Base-by-base conservation (phyloP, 2,797 vertebrate genomes). In the Sebastes goodei region DNA sequence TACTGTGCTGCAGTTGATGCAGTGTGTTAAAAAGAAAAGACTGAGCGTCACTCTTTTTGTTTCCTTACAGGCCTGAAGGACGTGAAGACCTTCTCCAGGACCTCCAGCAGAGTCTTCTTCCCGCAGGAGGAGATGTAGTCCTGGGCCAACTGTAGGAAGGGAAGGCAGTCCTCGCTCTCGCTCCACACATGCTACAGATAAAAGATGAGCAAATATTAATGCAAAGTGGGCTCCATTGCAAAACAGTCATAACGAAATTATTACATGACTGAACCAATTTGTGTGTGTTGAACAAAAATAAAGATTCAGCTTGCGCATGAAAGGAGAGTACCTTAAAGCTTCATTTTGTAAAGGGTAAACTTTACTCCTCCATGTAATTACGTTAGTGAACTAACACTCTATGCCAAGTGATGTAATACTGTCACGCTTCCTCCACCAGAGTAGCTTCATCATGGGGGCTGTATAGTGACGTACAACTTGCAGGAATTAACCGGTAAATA, bases 81-180 rank as follows among this genome's bases (percentile, higher is more conserved):
- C 87, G 97, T 98, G 96, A 99, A 98, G 96, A 99, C 98, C 94
- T 98, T 99, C 94, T 99, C 97, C 94, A 99, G 78, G 91, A 99
- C 97, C 96, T 99, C 98, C 74, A 97, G 96, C 83, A 99, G 97
- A 0, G 97, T 99, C 95, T 99, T 99, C 94, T 99, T 98, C 92
- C 98, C 98, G 10, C 98, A 99, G 86, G 98, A 99, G 49, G 98
- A 99, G 94, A 99, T 99, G 94, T 99, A 99, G 88, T 99, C 98
- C 93, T 99, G 98, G 2, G 98, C 98, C 0, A 99, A 93, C 93
- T 99, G 98, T 80, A 99, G 94, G 88, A 98, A 99, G 62, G 98
- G 98, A 84, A 99, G 96, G 93, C 98, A 99, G 94, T 99, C 98
- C 92, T 99, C 98, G 6, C 98, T 99, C 94, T 99, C 98, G 3